phyloP scores from a whole-genome alignment of 2,888 invertebrate species.

The Papilio elwesi region DNA sequence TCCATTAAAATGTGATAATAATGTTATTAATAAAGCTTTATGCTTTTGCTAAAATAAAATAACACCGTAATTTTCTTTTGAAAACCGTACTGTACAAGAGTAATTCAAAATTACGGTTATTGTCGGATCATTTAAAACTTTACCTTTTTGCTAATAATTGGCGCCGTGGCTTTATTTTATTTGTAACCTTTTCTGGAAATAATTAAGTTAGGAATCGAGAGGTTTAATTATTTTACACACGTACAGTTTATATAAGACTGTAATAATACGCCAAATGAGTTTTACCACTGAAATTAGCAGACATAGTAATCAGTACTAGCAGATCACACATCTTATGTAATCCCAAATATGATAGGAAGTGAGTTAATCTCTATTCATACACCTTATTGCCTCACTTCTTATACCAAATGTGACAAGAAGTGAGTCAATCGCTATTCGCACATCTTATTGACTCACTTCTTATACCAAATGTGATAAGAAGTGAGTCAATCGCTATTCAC shows the following conservation, averaged over 20 bases:
- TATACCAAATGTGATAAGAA: too few relatives aligned
- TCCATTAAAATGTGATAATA: background rate
- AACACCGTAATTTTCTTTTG: slow-evolving; percentile 8
- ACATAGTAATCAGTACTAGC: background rate
- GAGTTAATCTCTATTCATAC: too few relatives aligned
- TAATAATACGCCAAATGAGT: background rate
- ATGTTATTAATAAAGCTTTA: background rate
- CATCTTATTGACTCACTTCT: too few relatives aligned
- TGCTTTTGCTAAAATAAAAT: slow-evolving; percentile 1
- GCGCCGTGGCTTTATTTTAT: slow-evolving; percentile 2
- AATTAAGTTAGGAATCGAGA: background rate
- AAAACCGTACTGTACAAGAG: background rate
- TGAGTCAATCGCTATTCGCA: too few relatives aligned
- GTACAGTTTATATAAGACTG: background rate
- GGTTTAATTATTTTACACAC: background rate
- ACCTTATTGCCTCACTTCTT: too few relatives aligned
- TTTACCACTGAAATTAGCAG: background rate
- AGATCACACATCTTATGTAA: too few relatives aligned
- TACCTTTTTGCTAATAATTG: slow-evolving; percentile 9
- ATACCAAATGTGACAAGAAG: too few relatives aligned
- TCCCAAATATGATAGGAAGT: too few relatives aligned
- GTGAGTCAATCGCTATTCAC: too few relatives aligned
- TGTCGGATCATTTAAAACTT: slow-evolving; percentile 18
- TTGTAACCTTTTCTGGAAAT: slow-evolving; percentile 18
- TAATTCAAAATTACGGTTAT: slow-evolving; percentile 17